A percentile compares a stretch with the other conserved stretches of the same genome.
Conservation (phyloP, 2,888 invertebrate species). For the Hyposoter didymator region DNA sequence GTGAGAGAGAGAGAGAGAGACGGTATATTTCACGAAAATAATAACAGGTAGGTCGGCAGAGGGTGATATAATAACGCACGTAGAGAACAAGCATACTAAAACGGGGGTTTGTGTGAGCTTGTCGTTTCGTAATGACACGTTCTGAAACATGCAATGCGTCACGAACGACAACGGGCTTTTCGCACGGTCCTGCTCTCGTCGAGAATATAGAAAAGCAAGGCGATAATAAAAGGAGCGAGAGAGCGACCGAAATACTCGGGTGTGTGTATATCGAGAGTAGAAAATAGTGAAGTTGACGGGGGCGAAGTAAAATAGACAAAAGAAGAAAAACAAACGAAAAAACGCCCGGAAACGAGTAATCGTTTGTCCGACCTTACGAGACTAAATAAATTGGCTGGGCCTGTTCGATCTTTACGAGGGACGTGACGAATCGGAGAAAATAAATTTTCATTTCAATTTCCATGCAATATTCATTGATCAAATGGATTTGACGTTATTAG, state of each 20-base stretch:
- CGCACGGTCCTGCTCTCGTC: conserved; percentile 28
- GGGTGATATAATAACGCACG: conserved; percentile 39
- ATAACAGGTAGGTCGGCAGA: conserved; percentile 51
- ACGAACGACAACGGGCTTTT: conserved; percentile 60
- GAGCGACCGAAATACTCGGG: conserved; percentile 13
- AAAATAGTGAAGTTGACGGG: conserved; percentile 20
- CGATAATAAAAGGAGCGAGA: conserved; percentile 54
- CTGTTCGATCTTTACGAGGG: conserved; percentile 48
- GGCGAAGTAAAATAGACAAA: conserved; percentile 25
- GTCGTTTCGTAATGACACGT: conserved; percentile 62
- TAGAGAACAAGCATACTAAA: conserved; percentile 33
- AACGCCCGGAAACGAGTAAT: conserved; percentile 46
- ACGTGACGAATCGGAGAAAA: neutral
- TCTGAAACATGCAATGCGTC: conserved; percentile 66
- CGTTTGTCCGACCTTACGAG: conserved; percentile 77
- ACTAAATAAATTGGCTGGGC: conserved; percentile 79
- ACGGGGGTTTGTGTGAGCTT: conserved; percentile 55
- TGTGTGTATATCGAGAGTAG: conserved; percentile 2
- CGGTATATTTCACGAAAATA: conserved; percentile 45
- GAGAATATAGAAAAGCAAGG: conserved; percentile 65
- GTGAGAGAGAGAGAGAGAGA: conserved; percentile 32
- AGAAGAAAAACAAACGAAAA: conserved; percentile 35
- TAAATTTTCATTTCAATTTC: neutral
- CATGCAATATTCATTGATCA: neutral
- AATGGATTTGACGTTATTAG: neutral